These are phyloP conservation scores for Stenurella melanura DNA, from an alignment of 2,888 invertebrate species.

Conservation along the genomic window DNA sequence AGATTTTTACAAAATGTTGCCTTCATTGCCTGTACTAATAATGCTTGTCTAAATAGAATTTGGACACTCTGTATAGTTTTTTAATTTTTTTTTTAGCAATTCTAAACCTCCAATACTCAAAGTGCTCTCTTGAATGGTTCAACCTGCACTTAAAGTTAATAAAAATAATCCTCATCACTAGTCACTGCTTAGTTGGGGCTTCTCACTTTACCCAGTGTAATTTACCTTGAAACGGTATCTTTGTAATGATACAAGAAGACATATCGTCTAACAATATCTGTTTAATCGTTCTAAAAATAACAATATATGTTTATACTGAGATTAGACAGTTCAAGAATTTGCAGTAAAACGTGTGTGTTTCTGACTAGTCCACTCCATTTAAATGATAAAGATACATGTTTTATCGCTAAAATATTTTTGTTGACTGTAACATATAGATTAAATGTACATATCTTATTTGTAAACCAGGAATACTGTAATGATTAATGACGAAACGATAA, in stretches of 20 bases:
- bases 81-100: too few relatives aligned
- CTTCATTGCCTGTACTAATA: too few relatives aligned
- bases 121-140: too few relatives aligned
- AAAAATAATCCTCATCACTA: too few relatives aligned
- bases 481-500: not conserved
- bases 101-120: too few relatives aligned
- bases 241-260: not conserved
- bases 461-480: not conserved
- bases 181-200: too few relatives aligned
- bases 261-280: constrained; percentile 1
- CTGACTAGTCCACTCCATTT: not conserved
- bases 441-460: not conserved
- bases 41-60: too few relatives aligned
- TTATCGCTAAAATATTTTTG: constrained; percentile 11
- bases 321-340: constrained; percentile 17
- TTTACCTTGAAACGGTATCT: not conserved
- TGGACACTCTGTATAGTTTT: too few relatives aligned
- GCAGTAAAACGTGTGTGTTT: not conserved
- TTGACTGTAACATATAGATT: not conserved
- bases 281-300: not conserved
- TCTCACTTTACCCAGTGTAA: not conserved
- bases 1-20: too few relatives aligned
- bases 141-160: too few relatives aligned
- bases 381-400: constrained; percentile 7
- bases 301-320: not conserved